These are phyloP conservation scores for Rhagium mordax DNA, from an alignment of 2,888 invertebrate species.

Conservation along the genomic window DNA sequence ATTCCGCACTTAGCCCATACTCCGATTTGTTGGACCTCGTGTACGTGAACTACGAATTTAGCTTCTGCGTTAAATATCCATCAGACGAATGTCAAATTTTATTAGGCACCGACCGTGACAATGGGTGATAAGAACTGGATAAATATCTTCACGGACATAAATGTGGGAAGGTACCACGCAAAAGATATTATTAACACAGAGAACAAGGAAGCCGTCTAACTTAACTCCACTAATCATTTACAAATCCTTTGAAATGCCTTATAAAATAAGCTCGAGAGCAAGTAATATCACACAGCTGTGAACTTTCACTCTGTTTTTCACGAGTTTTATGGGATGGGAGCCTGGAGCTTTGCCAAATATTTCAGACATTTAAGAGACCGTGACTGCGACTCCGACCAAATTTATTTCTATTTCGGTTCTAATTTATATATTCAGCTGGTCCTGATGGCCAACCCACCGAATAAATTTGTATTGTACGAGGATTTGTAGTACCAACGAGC, in stretches of 20 bases:
- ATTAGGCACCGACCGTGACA: too few species aligned
- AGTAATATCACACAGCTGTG: constrained; percentile 12
- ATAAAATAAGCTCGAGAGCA: background rate
- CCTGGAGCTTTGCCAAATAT: constrained; percentile 27
- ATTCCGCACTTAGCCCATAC: too few species aligned
- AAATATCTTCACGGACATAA: background rate
- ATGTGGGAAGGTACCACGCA: background rate
- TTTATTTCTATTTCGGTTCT: constrained; percentile 18
- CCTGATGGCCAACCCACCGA: background rate
- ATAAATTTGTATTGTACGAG: too few species aligned
- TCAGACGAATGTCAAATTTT: too few species aligned
- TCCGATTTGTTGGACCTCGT: too few species aligned
- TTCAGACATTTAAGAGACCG: constrained; percentile 3
- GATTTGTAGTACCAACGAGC: too few species aligned
- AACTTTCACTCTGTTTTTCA: constrained; percentile 22
- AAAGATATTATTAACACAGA: constrained; percentile 3
- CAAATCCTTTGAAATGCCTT: background rate
- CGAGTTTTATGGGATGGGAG: constrained; percentile 18
- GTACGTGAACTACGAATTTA: too few species aligned
- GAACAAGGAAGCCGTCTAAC: background rate
- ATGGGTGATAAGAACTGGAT: background rate
- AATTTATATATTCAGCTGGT: constrained; percentile 21
- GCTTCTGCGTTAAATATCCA: too few species aligned
- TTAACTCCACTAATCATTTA: background rate
- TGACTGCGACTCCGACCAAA: constrained; percentile 13